Evolutionary conservation across 2,113 vertebrate species (phyloP).

Genomic region (Chloroceryle aenea): DNA sequence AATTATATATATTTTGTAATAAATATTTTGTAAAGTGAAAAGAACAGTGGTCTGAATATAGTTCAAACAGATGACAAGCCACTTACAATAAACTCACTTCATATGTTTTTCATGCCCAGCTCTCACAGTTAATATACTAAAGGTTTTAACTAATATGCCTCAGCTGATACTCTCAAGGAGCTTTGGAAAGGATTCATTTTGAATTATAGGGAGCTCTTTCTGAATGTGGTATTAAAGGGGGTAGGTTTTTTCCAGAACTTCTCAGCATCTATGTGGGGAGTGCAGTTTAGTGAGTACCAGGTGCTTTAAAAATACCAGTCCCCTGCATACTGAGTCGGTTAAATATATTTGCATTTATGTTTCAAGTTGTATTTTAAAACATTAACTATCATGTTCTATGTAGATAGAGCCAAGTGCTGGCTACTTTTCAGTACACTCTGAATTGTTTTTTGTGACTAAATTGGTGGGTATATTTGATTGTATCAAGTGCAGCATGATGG

Average conservation of each 20-base stretch:
- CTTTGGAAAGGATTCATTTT: background rate
- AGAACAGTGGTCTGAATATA: background rate
- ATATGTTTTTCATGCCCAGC: background rate
- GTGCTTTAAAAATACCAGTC: background rate
- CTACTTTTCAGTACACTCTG: background rate
- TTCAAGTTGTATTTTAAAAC: background rate
- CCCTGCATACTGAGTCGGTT: background rate
- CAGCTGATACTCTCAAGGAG: background rate
- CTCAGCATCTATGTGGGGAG: background rate
- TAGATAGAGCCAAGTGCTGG: background rate
- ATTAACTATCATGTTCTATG: background rate
- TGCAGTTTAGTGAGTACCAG: background rate
- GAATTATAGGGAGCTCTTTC: background rate
- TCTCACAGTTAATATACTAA: background rate
- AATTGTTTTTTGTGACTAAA: background rate
- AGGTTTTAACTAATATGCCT: background rate
- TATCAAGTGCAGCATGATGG: fast-evolving
- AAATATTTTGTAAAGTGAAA: background rate
- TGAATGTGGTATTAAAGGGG: background rate
- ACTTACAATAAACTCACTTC: background rate
- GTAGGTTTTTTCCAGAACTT: background rate
- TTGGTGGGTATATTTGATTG: background rate
- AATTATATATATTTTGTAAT: background rate
- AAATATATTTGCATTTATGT: background rate
- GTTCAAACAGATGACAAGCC: background rate